Evolutionary conservation across 2,113 vertebrate species (phyloP), one percentile per base, ranked within the genome.

Genomic region (Mystacornis crossleyi): DNA sequence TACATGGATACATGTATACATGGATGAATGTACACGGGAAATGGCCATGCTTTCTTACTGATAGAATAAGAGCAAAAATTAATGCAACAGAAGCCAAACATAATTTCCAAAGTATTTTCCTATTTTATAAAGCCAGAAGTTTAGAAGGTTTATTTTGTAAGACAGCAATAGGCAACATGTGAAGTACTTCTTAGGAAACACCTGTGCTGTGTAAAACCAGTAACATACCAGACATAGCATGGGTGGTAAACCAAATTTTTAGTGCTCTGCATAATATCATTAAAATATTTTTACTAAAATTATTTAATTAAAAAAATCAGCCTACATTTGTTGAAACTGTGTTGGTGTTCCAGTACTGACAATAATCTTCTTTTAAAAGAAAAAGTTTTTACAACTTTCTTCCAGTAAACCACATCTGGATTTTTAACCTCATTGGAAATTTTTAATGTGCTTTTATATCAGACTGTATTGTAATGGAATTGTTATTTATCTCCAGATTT

Each of bases 401-500:
- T 87, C 84, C 61, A 80, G 71, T 67, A 67, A 88, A 84, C 15
- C 58, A 83, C 95, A 95, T 94, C 85, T 96, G 95, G 92, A 81
- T 83, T 89, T 90, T 90, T 94, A 90, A 81, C 29, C 31, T 83
- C 5, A 2, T 38, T 92, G 79, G 18, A 66, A 86, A 57, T 45
- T 85, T 93, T 74, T 64, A 51, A 42, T 89, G 29, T 86, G 53
- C 12, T 85, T 82, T 86, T 78, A 14, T 81, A 75, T 77, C 50
- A 55, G 53, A 29, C 29, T 66, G 9, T 33, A 31, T 62, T 69
- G 28, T 55, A 81, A 81, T 38, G 7, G 64, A 96, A 95, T 95
- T 96, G 89, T 91, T 97, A 92, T 97, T 97, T 96, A 92, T 97
- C 96, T 95, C 66, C 78, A 34, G 34, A 93, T 96, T 66, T 77